Conservation (phyloP, 1,140 invertebrate species). For the Bicyclus anynana region DNA sequence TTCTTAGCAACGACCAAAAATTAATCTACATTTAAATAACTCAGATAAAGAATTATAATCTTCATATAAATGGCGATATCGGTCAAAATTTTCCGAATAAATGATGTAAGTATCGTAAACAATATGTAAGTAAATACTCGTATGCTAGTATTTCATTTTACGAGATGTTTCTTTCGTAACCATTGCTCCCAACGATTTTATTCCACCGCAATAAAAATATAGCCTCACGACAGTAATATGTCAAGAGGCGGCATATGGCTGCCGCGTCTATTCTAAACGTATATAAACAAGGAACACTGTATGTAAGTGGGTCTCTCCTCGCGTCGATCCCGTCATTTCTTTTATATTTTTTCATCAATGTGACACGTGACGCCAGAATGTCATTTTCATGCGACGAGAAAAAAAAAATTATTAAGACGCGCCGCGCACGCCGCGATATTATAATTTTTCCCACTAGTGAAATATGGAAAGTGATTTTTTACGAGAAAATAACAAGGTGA, state of each 20-base stretch:
- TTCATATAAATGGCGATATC: too few species aligned
- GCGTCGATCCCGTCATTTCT: slow-evolving; percentile 66
- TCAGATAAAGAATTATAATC: too few species aligned
- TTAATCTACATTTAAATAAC: too few species aligned
- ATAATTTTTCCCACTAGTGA: slow-evolving; percentile 74
- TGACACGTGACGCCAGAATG: slow-evolving; percentile 74
- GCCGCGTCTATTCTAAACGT: slow-evolving; percentile 12
- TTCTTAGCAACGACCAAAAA: too few species aligned
- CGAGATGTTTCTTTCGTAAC: neutral
- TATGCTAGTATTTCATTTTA: neutral
- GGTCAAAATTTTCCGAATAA: too few species aligned
- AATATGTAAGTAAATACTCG: too few species aligned
- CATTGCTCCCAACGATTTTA: neutral
- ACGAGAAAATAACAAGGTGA: slow-evolving; percentile 72
- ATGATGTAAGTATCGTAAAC: too few species aligned
- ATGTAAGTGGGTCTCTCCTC: slow-evolving; percentile 30
- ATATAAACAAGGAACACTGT: slow-evolving; percentile 37
- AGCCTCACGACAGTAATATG: slow-evolving; percentile 13
- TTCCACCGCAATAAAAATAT: slow-evolving; percentile 12
- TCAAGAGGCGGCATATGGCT: slow-evolving; percentile 18
- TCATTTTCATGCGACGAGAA: slow-evolving; percentile 74
- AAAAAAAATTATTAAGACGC: slow-evolving; percentile 75
- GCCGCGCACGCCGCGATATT: slow-evolving; percentile 58
- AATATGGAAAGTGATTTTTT: slow-evolving; percentile 76
- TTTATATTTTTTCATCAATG: slow-evolving; percentile 77